Evolutionary conservation across 2,113 vertebrate species (phyloP).

Genomic region (Mellivora capensis): DNA sequence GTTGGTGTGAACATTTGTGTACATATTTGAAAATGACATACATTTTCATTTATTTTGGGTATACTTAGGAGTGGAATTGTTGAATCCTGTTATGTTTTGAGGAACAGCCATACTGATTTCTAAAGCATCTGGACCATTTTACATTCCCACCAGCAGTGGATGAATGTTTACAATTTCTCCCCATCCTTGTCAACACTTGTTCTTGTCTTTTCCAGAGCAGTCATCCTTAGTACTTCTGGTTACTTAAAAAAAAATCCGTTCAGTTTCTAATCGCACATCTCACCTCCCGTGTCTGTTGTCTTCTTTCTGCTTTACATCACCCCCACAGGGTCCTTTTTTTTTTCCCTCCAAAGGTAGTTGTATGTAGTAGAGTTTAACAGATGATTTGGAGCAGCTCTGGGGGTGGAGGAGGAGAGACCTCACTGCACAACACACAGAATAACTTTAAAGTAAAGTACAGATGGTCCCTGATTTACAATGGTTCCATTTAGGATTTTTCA

Average conservation of each 20-base stretch:
- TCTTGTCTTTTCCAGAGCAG: not conserved
- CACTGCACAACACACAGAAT: not conserved
- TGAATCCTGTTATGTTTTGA: not conserved
- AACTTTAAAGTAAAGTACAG: not conserved
- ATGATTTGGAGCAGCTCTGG: not conserved
- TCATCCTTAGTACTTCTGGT: not conserved
- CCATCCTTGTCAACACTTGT: not conserved
- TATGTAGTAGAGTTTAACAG: not conserved
- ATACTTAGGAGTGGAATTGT: not conserved
- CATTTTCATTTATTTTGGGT: not conserved
- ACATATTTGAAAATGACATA: not conserved
- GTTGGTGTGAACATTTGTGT: not conserved
- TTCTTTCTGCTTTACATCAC: not conserved
- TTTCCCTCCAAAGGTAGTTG: not conserved
- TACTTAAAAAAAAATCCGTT: not conserved
- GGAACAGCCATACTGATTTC: not conserved
- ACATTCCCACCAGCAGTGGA: not conserved
- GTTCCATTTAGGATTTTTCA: not conserved
- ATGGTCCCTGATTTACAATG: not conserved
- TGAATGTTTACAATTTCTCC: not conserved
- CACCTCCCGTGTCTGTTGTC: not conserved
- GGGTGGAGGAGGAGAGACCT: not conserved
- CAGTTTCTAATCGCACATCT: not conserved
- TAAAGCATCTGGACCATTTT: not conserved
- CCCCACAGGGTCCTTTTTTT: not conserved